These are phyloP conservation scores for Lates calcarifer DNA, from an alignment of 2,113 vertebrate species.

Conservation along the genomic window DNA sequence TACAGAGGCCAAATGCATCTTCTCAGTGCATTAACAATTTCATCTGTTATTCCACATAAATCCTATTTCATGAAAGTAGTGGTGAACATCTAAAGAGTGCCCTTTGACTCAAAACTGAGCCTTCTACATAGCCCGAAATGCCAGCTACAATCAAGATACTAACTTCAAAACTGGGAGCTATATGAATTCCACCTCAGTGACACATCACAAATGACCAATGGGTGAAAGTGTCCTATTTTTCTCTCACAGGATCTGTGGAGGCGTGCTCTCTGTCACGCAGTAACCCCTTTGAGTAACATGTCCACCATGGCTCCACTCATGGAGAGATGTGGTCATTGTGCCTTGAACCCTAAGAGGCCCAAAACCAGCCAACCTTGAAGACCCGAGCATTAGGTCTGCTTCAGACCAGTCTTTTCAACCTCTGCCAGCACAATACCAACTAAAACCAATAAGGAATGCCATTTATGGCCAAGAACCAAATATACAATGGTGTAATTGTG, in stretches of 20 bases:
- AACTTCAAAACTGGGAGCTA: conserved; percentile 60
- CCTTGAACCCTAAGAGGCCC: conserved; percentile 65
- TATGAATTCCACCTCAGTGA: conserved; percentile 67
- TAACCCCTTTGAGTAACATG: conserved; percentile 69
- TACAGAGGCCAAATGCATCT: conserved; percentile 11
- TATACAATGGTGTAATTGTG: conserved; percentile 51
- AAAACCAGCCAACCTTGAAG: conserved; percentile 76
- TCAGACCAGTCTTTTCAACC: conserved; percentile 72
- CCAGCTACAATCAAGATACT: conserved; percentile 55
- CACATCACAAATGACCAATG: conserved; percentile 51
- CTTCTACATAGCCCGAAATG: conserved; percentile 62
- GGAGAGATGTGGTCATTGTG: conserved; percentile 75
- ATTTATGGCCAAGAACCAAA: conserved; percentile 50
- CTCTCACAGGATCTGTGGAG: conserved; percentile 62
- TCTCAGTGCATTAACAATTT: conserved; percentile 29
- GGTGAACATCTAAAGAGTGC: conserved; percentile 50
- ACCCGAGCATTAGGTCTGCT: conserved; percentile 68
- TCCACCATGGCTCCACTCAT: conserved; percentile 58
- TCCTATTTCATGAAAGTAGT: conserved; percentile 36
- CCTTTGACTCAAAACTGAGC: conserved; percentile 42
- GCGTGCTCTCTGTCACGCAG: conserved; percentile 67
- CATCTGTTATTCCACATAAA: conserved; percentile 53
- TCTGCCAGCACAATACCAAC: conserved; percentile 56
- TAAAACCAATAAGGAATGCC: conserved; percentile 58
- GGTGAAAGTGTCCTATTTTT: conserved; percentile 68